phyloP scores from a whole-genome alignment of 2,888 invertebrate genomes.

The Molanna angustata region DNA sequence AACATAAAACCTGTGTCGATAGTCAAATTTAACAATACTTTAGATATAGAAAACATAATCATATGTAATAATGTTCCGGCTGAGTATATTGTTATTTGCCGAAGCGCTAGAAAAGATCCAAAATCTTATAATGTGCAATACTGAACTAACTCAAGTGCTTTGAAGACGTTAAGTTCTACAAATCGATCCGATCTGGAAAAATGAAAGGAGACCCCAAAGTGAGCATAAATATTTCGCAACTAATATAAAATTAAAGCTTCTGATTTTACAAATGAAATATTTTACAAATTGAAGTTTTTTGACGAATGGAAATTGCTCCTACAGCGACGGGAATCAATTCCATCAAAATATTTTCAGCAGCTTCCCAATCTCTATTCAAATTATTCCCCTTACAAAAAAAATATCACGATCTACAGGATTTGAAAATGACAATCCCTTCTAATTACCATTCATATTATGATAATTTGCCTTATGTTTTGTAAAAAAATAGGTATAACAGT shows the following conservation, averaged over 20 bases:
- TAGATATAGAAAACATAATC: too few relatives aligned
- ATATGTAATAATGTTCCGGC: conserved; percentile 25
- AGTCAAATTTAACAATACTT: too few relatives aligned
- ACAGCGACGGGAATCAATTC: neutral
- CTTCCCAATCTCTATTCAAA: conserved; percentile 1
- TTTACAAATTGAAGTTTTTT: conserved; percentile 4
- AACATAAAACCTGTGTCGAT: too few relatives aligned
- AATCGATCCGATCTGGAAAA: conserved; percentile 3
- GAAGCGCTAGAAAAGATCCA: conserved; percentile 21
- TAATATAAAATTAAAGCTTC: neutral
- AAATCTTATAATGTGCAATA: conserved; percentile 2
- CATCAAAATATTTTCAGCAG: conserved; percentile 1
- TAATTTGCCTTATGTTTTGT: too few relatives aligned
- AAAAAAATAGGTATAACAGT: too few relatives aligned
- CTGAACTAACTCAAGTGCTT: neutral
- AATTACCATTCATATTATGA: too few relatives aligned
- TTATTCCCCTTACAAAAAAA: neutral
- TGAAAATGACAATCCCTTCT: too few relatives aligned
- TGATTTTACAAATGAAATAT: conserved; percentile 4
- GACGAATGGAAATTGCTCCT: conserved; percentile 4
- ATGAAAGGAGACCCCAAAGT: conserved; percentile 10
- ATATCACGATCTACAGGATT: too few relatives aligned
- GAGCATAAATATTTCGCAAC: neutral
- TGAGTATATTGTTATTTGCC: conserved; percentile 24
- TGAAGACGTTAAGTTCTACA: conserved; percentile 2